Evolutionary conservation across 2,888 invertebrate species (phyloP).

Genomic region (Vandiemenella viatica): DNA sequence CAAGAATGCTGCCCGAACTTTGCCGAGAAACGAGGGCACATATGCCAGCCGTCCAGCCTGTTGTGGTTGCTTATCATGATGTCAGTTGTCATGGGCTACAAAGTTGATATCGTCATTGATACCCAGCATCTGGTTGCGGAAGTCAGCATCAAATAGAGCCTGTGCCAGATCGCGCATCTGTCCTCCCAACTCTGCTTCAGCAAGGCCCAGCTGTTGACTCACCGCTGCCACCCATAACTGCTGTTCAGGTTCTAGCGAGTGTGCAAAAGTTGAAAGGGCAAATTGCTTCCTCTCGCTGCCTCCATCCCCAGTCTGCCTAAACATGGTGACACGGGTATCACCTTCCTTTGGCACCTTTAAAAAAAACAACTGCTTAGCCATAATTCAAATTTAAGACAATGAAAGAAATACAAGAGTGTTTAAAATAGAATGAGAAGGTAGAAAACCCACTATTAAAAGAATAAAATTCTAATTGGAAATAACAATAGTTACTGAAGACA

Average conservation of each 20-base stretch:
- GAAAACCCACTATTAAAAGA: no score
- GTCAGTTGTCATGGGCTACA: slow-evolving; percentile 59
- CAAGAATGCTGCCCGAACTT: neutral
- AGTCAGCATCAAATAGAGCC: slow-evolving; percentile 53
- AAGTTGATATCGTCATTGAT: slow-evolving; percentile 69
- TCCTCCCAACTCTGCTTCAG: slow-evolving; percentile 43
- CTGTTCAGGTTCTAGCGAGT: neutral
- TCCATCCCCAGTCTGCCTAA: slow-evolving; percentile 55
- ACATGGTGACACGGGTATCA: slow-evolving; percentile 46
- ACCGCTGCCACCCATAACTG: no score
- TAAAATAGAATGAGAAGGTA: no score
- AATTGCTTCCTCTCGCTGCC: slow-evolving; percentile 48
- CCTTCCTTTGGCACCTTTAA: no score
- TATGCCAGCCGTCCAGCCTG: slow-evolving; percentile 19
- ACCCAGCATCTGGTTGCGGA: slow-evolving; percentile 57
- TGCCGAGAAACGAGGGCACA: no score
- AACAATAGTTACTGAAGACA: no score
- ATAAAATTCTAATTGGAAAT: no score
- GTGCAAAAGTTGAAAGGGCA: slow-evolving; percentile 37
- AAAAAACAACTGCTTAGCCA: no score
- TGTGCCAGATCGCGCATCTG: slow-evolving; percentile 49
- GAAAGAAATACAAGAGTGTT: no score
- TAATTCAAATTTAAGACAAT: no score
- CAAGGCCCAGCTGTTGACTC: slow-evolving; percentile 56
- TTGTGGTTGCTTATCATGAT: no score